Evolutionary conservation across 2,888 invertebrate genomes (phyloP), one percentile per base, ranked within the genome.

Genomic region (Stenotaenia linearis): DNA sequence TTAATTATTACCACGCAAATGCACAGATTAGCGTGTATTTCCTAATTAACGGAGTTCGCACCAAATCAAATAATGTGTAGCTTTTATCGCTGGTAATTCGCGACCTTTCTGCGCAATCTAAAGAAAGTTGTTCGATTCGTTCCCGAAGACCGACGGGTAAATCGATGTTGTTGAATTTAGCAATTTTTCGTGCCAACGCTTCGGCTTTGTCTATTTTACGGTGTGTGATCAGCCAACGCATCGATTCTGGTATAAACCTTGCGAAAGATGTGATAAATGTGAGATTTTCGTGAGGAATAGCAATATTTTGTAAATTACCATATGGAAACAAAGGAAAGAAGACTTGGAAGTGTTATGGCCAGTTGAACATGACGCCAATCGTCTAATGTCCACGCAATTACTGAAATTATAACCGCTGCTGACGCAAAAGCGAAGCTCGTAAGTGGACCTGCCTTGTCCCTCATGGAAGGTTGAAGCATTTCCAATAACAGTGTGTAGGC

Each of bases 311-410:
- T 18, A 45, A 25, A 9, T 83, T 80, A 86, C 86, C 85, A 86
- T 28, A 85, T 83, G 81, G 85, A 86, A 79, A 86, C 83, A 5
- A 89, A 82, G 5, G 88, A 87, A 7, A 87, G 80, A 0, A 88
- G 83, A 9, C 61, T 25, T 6, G 89, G 89, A 37, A 88, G 85
- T 15, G 87, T 86, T 69, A 89, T 84, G 0, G 88, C 88, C 74
- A 89, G 84, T 82, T 89, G 89, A 9, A 89, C 85, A 78, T 87
- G 85, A 37, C 88, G 85, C 89, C 89, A 89, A 82, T 88, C 86
- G 7, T 87, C 86, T 56, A 89, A 84, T 9, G 86, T 83, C 81
- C 87, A 89, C 5, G 88, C 87, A 10, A 89, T 83, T 28, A 88
- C 82, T 35, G 86, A 84, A 9, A 61, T 61, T 28, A 61, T 25